Evolutionary conservation across 2,888 invertebrate species (phyloP).

Genomic region (Lissocephala sabroskyi): DNA sequence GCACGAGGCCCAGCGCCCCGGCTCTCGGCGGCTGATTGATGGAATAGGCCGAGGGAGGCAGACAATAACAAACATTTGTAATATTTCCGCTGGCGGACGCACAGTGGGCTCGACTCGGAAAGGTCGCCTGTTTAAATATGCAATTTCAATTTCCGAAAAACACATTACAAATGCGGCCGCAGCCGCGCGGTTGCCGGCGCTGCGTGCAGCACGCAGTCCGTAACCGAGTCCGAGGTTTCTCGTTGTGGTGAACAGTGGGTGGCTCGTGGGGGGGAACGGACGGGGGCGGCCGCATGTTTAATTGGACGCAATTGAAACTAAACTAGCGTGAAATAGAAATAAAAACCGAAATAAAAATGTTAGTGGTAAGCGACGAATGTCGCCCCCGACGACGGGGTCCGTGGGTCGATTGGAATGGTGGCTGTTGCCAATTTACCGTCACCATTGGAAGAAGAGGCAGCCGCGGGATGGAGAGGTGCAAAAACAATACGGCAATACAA

Average conservation of each 20-base stretch:
- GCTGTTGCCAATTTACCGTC: neutral
- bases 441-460: neutral
- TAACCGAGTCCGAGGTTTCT: too few species aligned
- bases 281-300: constrained; percentile 42
- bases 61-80: neutral
- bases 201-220: constrained; percentile 43
- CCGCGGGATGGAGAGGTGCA: neutral
- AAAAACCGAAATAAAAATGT: constrained; percentile 17
- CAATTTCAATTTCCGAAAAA: constrained; percentile 66
- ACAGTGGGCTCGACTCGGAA: neutral
- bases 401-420: neutral
- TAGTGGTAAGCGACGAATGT: neutral
- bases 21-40: too few species aligned
- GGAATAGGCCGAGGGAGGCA: too few species aligned
- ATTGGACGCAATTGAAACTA: constrained; percentile 65
- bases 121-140: constrained; percentile 53
- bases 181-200: too few species aligned
- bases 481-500: constrained; percentile 16
- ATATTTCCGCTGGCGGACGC: neutral
- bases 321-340: constrained; percentile 61
- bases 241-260: too few species aligned
- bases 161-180: constrained; percentile 9
- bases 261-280: constrained; percentile 1
- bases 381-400: too few species aligned
- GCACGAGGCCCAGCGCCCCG: too few species aligned